A percentile compares a stretch with the other conserved stretches of the same genome.
These are phyloP conservation scores for Eupithecia centaureata DNA, from an alignment of 2,888 invertebrate genomes.

Conservation along the genomic window DNA sequence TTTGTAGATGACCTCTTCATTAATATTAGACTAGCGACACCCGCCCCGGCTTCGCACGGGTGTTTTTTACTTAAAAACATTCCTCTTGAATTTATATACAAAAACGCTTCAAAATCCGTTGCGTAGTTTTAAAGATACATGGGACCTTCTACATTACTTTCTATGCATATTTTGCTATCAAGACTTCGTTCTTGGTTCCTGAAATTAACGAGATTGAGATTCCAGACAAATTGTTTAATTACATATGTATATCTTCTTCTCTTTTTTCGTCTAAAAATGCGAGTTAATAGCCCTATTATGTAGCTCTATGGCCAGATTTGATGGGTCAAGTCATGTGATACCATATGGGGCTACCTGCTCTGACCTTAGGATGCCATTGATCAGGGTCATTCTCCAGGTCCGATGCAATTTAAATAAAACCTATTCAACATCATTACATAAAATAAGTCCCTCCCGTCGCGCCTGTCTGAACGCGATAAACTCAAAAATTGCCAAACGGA, in stretches of 20 bases:
- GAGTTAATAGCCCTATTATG: constrained; percentile 8
- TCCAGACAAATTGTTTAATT: not conserved
- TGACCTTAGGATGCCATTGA: constrained; percentile 22
- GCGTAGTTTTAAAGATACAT: no score
- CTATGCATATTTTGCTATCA: no score
- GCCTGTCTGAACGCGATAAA: not conserved
- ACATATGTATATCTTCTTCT: not conserved
- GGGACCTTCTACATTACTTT: no score
- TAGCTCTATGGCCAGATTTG: not conserved
- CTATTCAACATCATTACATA: not conserved
- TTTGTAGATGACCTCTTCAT: not conserved
- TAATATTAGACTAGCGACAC: no score
- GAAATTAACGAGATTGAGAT: not conserved
- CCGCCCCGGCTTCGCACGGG: no score
- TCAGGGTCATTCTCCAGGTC: constrained; percentile 2
- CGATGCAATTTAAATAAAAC: not conserved
- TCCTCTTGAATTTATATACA: no score
- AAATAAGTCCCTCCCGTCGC: not conserved
- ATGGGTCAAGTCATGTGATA: constrained; percentile 5
- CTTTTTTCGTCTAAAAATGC: not conserved
- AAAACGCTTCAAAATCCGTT: no score
- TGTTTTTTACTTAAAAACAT: no score
- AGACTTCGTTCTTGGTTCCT: no score
- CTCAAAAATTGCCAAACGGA: not conserved
- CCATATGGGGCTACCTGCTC: constrained; percentile 19